Conservation (phyloP, 2,888 invertebrate species). For the Calameuta filiformis region DNA sequence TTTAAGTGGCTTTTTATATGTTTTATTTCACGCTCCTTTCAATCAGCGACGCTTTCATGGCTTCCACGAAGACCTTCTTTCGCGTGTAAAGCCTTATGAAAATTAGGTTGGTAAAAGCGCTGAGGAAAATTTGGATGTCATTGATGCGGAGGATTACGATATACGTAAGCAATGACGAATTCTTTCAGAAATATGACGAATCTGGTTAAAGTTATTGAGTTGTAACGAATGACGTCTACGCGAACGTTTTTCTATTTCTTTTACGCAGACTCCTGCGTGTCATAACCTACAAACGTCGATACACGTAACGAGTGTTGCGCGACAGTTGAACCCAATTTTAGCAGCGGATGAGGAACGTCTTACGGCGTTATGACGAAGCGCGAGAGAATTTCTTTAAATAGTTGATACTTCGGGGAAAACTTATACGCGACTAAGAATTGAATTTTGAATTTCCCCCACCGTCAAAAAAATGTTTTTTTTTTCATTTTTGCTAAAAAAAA, state of each 20-base stretch:
- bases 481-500: background rate
- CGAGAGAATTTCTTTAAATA: background rate
- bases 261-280: background rate
- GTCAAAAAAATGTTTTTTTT: too few relatives aligned
- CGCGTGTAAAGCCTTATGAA: background rate
- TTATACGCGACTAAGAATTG: background rate
- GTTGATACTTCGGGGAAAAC: background rate
- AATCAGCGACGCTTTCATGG: background rate
- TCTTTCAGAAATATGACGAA: background rate
- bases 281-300: background rate
- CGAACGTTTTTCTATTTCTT: background rate
- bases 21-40: background rate
- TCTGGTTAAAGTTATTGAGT: background rate
- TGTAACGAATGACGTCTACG: background rate
- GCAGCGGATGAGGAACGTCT: background rate
- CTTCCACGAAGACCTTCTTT: background rate
- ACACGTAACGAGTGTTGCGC: background rate
- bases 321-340: background rate
- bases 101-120: background rate
- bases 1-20: background rate
- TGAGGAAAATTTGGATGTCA: background rate
- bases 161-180: background rate
- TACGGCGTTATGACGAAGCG: background rate
- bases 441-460: background rate
- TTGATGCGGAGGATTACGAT: background rate